A percentile compares a stretch with the other conserved stretches of the same genome.
phyloP scores from a whole-genome alignment of 2,797 vertebrate species.

The Xenops minutus region DNA sequence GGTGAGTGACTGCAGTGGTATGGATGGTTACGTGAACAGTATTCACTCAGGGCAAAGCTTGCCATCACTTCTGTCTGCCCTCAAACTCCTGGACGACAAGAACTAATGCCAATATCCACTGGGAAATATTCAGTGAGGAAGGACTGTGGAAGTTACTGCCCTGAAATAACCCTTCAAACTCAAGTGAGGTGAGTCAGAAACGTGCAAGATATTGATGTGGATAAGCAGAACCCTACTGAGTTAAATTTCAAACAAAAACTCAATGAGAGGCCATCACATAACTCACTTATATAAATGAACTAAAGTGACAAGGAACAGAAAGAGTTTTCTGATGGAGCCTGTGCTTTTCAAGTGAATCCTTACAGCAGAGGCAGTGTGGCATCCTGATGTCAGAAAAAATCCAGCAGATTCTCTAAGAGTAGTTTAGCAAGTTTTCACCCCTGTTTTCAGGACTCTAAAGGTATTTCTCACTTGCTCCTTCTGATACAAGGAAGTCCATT shows the following conservation, averaged over 20 bases:
- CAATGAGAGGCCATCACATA: background rate
- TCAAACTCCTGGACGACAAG: background rate
- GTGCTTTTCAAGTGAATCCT: background rate
- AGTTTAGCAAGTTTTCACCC: background rate
- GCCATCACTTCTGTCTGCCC: background rate
- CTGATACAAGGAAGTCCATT: background rate
- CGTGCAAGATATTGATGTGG: background rate
- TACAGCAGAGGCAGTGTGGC: background rate
- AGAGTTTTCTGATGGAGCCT: background rate
- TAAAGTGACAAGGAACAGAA: background rate
- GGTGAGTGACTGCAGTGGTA: slow-evolving; percentile 58
- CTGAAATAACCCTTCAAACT: background rate
- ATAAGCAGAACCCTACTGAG: background rate
- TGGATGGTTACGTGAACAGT: background rate
- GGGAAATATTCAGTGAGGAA: background rate
- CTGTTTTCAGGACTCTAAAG: background rate
- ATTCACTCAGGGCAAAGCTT: background rate
- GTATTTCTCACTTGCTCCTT: background rate
- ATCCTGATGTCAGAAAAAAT: background rate
- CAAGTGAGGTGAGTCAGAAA: background rate
- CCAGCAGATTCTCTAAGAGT: background rate
- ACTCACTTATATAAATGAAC: background rate
- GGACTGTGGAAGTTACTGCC: background rate
- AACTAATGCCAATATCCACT: background rate
- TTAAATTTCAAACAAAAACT: background rate